These are phyloP conservation scores for Heliopora coerulea DNA, from an alignment of 92 coral and sea anemone genomes.

Conservation along the genomic window DNA sequence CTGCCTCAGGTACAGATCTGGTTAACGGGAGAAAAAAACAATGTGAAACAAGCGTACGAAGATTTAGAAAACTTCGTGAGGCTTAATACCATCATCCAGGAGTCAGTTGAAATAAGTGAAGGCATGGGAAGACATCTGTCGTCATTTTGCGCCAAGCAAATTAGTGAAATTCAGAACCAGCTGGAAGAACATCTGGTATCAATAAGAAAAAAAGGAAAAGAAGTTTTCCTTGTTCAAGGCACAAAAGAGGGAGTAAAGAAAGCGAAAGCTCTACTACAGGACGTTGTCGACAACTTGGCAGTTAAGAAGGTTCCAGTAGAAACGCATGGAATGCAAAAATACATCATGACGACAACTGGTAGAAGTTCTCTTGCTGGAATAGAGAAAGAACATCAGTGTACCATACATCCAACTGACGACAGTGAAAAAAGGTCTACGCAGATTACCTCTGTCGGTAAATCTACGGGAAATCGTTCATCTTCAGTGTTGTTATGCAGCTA, in stretches of 20 bases:
- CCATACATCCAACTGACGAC: slow-evolving; percentile 5
- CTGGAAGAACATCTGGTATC: slow-evolving; percentile 39
- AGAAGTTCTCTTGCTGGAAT: slow-evolving; percentile 12
- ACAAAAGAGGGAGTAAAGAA: slow-evolving; percentile 57
- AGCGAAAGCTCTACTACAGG: slow-evolving; percentile 17
- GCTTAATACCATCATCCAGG: slow-evolving; percentile 60
- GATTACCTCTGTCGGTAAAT: background rate
- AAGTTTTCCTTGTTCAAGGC: slow-evolving; percentile 48
- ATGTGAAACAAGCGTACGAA: slow-evolving; percentile 37
- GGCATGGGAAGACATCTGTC: slow-evolving; percentile 53
- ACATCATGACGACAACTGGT: slow-evolving; percentile 33
- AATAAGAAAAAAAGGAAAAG: slow-evolving; percentile 39
- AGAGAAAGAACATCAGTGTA: slow-evolving; percentile 24
- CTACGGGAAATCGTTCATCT: background rate
- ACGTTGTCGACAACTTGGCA: slow-evolving; percentile 31
- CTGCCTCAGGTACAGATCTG: slow-evolving; percentile 24
- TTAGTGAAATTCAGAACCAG: slow-evolving; percentile 39
- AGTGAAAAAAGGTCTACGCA: background rate
- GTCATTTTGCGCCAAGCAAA: slow-evolving; percentile 35
- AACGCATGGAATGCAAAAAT: slow-evolving; percentile 69
- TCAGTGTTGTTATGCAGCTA: slow-evolving; percentile 32
- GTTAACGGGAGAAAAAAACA: slow-evolving; percentile 56
- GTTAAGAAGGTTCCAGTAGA: slow-evolving; percentile 37
- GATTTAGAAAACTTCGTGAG: slow-evolving; percentile 52
- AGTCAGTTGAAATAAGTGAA: slow-evolving; percentile 25